A percentile compares a stretch with the other conserved stretches of the same genome.
Evolutionary conservation across 2,113 vertebrate species (phyloP).

Genomic region (Sitta europaea): DNA sequence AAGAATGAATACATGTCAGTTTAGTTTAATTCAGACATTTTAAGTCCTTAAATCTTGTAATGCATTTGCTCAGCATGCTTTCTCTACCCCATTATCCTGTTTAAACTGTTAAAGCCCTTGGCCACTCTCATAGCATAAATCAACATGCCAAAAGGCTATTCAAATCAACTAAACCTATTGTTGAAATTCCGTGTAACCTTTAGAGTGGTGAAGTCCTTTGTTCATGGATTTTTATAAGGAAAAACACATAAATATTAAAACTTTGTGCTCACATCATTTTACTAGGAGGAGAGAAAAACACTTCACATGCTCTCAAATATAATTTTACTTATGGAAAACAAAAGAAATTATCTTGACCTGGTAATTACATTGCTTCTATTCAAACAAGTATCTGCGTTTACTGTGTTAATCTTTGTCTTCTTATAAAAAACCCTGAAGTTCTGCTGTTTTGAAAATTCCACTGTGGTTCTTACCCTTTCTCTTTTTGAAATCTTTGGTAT

Average conservation of each 20-base stretch:
- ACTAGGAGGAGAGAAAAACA: not conserved
- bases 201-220: constrained; percentile 8
- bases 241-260: constrained; percentile 22
- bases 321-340: constrained; percentile 7
- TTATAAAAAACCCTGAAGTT: not conserved
- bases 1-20: constrained; percentile 42
- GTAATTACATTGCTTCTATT: not conserved
- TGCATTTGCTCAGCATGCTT: constrained; percentile 44
- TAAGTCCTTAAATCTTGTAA: constrained; percentile 43
- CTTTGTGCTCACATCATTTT: not conserved
- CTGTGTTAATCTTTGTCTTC: not conserved
- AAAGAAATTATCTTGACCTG: not conserved
- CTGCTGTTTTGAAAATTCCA: not conserved
- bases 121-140: constrained; percentile 50
- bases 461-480: not conserved
- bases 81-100: constrained; percentile 32
- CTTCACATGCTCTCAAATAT: not conserved
- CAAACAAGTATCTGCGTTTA: not conserved
- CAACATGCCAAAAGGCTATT: constrained; percentile 47
- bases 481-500: not conserved
- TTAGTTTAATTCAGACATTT: constrained; percentile 55
- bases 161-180: constrained; percentile 35
- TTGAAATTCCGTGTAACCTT: constrained; percentile 42
- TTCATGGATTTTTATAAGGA: constrained; percentile 24
- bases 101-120: constrained; percentile 56